Conservation (phyloP, 2,888 invertebrate genomes). For the Cantharis flavilabris region DNA sequence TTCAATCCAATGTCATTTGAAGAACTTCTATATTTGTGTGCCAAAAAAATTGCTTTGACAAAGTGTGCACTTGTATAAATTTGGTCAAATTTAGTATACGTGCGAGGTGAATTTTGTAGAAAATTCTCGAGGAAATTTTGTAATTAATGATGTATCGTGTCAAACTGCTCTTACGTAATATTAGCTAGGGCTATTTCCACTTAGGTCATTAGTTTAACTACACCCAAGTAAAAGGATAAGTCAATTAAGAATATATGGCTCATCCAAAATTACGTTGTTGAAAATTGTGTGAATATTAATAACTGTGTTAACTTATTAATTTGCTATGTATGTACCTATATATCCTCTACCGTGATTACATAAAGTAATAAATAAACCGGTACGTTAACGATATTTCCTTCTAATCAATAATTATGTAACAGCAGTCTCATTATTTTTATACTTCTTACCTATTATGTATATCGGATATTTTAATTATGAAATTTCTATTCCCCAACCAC, state of each 20-base stretch:
- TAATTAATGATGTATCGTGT: not conserved
- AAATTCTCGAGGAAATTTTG: not conserved
- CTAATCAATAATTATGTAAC: not conserved
- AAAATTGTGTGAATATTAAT: not conserved
- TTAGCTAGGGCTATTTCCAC: not conserved
- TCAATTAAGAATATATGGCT: not conserved
- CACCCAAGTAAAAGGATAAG: not conserved
- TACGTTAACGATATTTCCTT: not conserved
- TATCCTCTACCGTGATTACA: not conserved
- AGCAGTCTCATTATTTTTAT: not conserved
- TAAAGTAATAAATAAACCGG: not conserved
- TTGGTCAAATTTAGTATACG: not conserved
- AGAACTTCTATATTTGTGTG: not conserved
- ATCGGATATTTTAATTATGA: not conserved
- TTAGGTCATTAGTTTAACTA: not conserved
- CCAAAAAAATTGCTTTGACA: not conserved
- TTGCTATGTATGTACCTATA: not conserved
- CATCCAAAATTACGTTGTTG: not conserved
- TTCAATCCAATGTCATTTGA: not conserved
- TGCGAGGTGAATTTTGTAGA: not conserved
- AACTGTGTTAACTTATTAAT: not conserved
- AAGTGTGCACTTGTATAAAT: not conserved
- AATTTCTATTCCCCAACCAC: not conserved
- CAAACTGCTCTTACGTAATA: not conserved
- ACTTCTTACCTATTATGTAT: not conserved